Base-by-base conservation (phyloP, 2,113 vertebrate species). In the Aleadryas rufinucha region DNA sequence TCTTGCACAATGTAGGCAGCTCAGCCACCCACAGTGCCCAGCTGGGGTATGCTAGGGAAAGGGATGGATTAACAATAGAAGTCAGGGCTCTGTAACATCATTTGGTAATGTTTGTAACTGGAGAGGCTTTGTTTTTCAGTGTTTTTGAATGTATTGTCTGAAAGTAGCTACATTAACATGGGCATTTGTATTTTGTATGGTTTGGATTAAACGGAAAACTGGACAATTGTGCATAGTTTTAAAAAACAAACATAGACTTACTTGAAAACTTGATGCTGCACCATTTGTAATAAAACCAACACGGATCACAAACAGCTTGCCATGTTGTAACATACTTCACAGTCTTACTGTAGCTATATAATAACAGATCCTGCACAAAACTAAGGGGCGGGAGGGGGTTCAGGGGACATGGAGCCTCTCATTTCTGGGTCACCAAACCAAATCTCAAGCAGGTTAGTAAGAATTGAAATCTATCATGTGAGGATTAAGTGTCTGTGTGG, bases 1-100 rank as follows among this genome's bases (percentile, higher is more conserved):
- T 99, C 99, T 91, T 99, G 99, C 98, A 99, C 99, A 71, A 99
- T 99, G 99, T 99, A 98, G 98, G 95, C 77, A 70, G 77, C 92
- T 61, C 64, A 85, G 84, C 94, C 61, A 93, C 88, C 92, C 89
- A 16, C 64, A 13, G 61, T 53, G 95, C 91, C 71, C 79, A 31
- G 70, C 82, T 82, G 90, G 89, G 80, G 16, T 72, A 56, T 89
- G 87, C 91, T 94, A 90, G 76, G 93, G 88, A 92, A 82, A 95
- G 31, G 65, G 93, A 93, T 28, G 86, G 91, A 97, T 97, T 81
- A 70, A 84, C 39, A 79, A 91, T 96, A 90, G 87, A 93, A 94
- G 90, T 97, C 95, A 95, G 44, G 85, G 56, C 83, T 96, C 95
- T 8, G 9, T 91, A 88, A 87, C 79, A 82, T 86, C 69, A 10